Conservation (phyloP, 2,888 invertebrate genomes). For the Pyrrhia umbra region DNA sequence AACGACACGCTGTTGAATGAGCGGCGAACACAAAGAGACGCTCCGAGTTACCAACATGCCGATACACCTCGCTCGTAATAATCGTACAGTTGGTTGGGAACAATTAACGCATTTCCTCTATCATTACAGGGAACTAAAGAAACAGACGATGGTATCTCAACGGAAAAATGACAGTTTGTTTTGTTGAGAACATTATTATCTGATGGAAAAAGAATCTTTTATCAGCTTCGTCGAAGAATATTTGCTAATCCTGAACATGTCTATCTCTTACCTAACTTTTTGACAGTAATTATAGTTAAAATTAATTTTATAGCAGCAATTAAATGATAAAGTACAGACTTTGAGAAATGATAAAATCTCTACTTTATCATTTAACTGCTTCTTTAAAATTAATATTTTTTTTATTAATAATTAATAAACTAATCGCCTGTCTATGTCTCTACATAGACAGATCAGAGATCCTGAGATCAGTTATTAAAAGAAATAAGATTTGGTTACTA, state of each 20-base stretch:
- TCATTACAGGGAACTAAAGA: slow-evolving; percentile 61
- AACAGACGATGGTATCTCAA: slow-evolving; percentile 40
- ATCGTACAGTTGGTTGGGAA: slow-evolving; percentile 73
- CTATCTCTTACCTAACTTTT: not conserved
- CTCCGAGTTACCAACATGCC: slow-evolving; percentile 71
- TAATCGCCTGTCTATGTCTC: too few species aligned
- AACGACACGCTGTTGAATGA: slow-evolving; percentile 74
- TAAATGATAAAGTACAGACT: not conserved
- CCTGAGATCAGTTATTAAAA: too few species aligned
- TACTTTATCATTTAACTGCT: too few species aligned
- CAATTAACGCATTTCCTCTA: slow-evolving; percentile 79
- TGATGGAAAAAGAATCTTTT: not conserved
- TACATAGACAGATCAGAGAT: too few species aligned
- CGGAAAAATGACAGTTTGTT: slow-evolving; percentile 31
- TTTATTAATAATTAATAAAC: too few species aligned
- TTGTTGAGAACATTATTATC: slow-evolving; percentile 5
- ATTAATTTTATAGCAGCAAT: not conserved
- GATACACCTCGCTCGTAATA: slow-evolving; percentile 73
- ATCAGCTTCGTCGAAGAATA: not conserved
- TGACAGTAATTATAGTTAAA: not conserved
- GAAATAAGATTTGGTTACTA: too few species aligned
- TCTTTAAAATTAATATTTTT: too few species aligned
- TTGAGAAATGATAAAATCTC: not conserved
- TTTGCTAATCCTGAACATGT: not conserved
- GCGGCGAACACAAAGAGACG: slow-evolving; percentile 78